Evolutionary conservation across 2,797 vertebrate genomes (phyloP).

Genomic region (Pseudopleuronectes americanus): DNA sequence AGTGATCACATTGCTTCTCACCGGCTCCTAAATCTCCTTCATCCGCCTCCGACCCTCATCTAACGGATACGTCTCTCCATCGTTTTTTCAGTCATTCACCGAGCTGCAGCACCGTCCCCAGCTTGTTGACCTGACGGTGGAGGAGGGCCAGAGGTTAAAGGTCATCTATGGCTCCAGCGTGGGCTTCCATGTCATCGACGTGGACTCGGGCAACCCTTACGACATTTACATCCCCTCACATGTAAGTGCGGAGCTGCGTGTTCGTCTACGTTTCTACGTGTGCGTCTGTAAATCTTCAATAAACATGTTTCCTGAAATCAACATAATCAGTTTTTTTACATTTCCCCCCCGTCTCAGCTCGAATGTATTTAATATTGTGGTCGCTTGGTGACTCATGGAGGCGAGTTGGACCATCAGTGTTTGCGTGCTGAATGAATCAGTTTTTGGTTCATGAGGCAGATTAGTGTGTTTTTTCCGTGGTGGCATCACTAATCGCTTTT

Average conservation of each 20-base stretch:
- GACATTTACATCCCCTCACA: slow-evolving; percentile 92
- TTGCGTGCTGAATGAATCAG: neutral
- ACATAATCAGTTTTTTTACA: no score
- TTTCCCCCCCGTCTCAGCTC: no score
- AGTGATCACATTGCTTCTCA: no score
- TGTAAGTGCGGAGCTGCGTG: slow-evolving; percentile 57
- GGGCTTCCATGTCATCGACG: slow-evolving; percentile 93
- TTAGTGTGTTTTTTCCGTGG: neutral
- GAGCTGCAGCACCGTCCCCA: slow-evolving; percentile 93
- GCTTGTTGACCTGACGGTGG: slow-evolving; percentile 92
- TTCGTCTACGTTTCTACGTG: no score
- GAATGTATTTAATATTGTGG: no score
- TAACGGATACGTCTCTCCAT: neutral
- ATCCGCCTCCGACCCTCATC: neutral
- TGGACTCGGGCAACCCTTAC: slow-evolving; percentile 93
- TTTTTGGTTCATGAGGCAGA: neutral
- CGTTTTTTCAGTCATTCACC: slow-evolving; percentile 89
- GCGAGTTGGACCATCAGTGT: no score
- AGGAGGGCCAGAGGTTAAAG: slow-evolving; percentile 93
- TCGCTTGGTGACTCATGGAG: no score
- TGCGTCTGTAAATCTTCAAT: no score
- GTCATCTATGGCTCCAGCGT: slow-evolving; percentile 93
- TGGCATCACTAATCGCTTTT: neutral
- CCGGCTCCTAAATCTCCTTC: neutral
- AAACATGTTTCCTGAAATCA: no score